Evolutionary conservation across 2,113 vertebrate species (phyloP).

Genomic region (Otis tarda): DNA sequence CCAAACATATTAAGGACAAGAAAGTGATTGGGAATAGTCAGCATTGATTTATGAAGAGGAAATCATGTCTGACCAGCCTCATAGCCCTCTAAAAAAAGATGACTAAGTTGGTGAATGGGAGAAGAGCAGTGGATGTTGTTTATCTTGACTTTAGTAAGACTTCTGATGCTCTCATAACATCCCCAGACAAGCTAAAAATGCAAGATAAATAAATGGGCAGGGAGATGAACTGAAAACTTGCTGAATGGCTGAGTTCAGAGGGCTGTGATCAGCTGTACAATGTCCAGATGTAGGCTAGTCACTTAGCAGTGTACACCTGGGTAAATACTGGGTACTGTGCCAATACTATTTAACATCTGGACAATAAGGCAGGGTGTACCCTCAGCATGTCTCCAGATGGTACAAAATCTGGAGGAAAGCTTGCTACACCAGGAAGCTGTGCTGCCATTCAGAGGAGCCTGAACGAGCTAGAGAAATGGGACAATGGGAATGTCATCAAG

Average conservation of each 20-base stretch:
- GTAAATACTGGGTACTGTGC: not conserved
- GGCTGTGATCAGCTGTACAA: not conserved
- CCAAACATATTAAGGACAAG: not conserved
- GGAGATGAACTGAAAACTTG: not conserved
- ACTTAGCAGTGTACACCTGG: fast-evolving
- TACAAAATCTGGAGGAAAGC: not conserved
- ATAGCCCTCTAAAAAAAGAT: not conserved
- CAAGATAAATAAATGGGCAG: not conserved
- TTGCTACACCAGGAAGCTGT: not conserved
- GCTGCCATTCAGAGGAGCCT: not conserved
- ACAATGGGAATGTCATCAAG: not conserved
- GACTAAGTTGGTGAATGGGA: not conserved
- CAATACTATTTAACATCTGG: not conserved
- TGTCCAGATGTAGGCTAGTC: not conserved
- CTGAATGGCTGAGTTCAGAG: not conserved
- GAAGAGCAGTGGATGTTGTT: not conserved
- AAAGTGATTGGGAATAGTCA: not conserved
- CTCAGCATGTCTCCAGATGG: fast-evolving
- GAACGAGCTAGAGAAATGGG: not conserved
- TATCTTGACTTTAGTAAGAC: not conserved
- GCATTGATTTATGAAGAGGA: not conserved
- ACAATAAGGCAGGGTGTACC: not conserved
- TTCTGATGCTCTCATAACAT: not conserved
- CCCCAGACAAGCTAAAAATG: not conserved
- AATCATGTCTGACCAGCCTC: not conserved